Evolutionary conservation across 2,888 invertebrate genomes (phyloP).

Genomic region (Chrysolina oricalcia): DNA sequence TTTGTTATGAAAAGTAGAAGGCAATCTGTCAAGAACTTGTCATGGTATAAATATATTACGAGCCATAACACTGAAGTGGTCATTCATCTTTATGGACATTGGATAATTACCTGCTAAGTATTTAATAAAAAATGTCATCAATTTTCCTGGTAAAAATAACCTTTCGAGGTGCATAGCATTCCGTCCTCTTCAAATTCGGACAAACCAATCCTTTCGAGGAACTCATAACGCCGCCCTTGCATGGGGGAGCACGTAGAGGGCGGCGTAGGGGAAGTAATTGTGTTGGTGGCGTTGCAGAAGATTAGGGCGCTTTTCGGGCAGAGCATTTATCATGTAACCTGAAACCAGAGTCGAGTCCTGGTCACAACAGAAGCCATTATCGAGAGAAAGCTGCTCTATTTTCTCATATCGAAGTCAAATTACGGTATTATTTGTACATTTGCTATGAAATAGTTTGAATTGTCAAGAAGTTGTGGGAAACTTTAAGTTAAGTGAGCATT

Average conservation of each 20-base stretch:
- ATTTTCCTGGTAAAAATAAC: no score
- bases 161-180: not conserved
- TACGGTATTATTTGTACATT: not conserved
- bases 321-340: slow-evolving; percentile 71
- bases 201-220: slow-evolving; percentile 20
- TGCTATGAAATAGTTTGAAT: no score
- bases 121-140: no score
- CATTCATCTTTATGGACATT: no score
- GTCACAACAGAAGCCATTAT: slow-evolving; percentile 63
- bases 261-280: slow-evolving; percentile 67
- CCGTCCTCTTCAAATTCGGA: not conserved
- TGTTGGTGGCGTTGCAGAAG: slow-evolving; percentile 71
- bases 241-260: slow-evolving; percentile 39
- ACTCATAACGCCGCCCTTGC: slow-evolving; percentile 31
- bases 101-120: no score
- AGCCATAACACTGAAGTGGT: no score
- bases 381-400: slow-evolving; percentile 36
- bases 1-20: no score
- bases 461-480: no score
- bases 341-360: slow-evolving; percentile 64
- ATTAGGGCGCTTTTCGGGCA: slow-evolving; percentile 70
- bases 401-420: not conserved
- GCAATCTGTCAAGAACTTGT: no score
- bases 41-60: no score
- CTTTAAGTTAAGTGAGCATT: no score